These are phyloP conservation scores for Epirrhoe tristata DNA, from an alignment of 2,888 invertebrate species.

Conservation along the genomic window DNA sequence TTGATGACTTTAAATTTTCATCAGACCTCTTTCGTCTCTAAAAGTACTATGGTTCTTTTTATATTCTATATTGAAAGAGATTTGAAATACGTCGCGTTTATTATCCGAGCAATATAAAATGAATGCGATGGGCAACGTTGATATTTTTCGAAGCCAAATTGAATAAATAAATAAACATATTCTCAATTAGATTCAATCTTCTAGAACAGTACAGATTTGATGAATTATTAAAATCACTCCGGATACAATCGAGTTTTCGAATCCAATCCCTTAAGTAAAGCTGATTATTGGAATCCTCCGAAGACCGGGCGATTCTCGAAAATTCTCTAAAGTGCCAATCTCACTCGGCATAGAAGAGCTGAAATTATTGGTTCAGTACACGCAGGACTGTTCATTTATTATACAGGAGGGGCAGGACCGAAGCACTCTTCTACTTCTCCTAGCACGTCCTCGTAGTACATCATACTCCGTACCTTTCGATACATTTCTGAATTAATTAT, in stretches of 20 bases:
- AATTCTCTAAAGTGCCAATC: conserved; percentile 80
- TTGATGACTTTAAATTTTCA: no score
- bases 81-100: neutral
- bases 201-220: conserved; percentile 65
- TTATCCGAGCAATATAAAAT: neutral
- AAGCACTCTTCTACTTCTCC: conserved; percentile 38
- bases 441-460: conserved; percentile 39
- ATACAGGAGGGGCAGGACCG: conserved; percentile 55
- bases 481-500: conserved; percentile 71
- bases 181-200: conserved; percentile 62
- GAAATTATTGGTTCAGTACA: conserved; percentile 71
- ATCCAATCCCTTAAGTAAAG: conserved; percentile 84
- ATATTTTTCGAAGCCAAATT: conserved; percentile 10
- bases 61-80: no score
- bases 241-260: conserved; percentile 79
- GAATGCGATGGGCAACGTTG: neutral
- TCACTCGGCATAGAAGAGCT: conserved; percentile 64
- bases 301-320: conserved; percentile 68
- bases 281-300: conserved; percentile 79
- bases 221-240: conserved; percentile 84
- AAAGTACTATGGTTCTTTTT: neutral
- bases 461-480: conserved; percentile 53
- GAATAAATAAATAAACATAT: conserved; percentile 58
- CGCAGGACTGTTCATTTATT: conserved; percentile 72
- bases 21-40: neutral